Base-by-base conservation (phyloP, 1,140 invertebrate species). In the Anoplolepis gracilipes region DNA sequence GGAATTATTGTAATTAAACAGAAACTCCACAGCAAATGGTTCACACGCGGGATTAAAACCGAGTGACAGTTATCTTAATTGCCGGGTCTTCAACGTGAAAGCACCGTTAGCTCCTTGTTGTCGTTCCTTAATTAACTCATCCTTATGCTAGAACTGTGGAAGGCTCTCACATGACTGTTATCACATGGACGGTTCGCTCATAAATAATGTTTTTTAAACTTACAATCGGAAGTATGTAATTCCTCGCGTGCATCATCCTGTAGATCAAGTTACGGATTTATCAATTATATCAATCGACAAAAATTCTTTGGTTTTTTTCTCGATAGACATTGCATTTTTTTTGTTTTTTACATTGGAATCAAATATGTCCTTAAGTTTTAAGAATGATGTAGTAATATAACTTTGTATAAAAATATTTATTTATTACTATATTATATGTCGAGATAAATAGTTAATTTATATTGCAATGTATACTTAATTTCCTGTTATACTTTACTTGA, bases 61-160 rank as follows among this genome's bases (percentile, higher is more conserved):
- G 75, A 90, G n/a, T n/a, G 53, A 36, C 87, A 82, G 70, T 90
- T 91, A 91, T 91, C 89, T 91, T 90, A 90, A 90, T 90, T 79
- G 84, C 75, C 61, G 79, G 53, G 61, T 59, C 82, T 88, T 85
- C 67, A 84, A 87, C 75, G 82, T 64, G 72, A 87, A 85, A 89
- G 87, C 75, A 90, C 89, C 90, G 90, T 91, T 91, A 90, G 67
- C 30, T 79, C 67, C 85, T 88, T 69, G 85, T 91, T 69, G 77
- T 87, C 77, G 84, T 90, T 86, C 86, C 89, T 88, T 91, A 91
- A 91, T 91, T 90, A 90, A 90, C 87, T 59, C 28, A 53, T 57
- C 85, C 69, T 84, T 91, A 72, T 42, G 39, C 53, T 75, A 85
- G 85, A 39, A 64, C 57, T n/a, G 6, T 16, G 39, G 30, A 57